Conservation (phyloP, 2,888 invertebrate genomes). For the Adela reaumurella region DNA sequence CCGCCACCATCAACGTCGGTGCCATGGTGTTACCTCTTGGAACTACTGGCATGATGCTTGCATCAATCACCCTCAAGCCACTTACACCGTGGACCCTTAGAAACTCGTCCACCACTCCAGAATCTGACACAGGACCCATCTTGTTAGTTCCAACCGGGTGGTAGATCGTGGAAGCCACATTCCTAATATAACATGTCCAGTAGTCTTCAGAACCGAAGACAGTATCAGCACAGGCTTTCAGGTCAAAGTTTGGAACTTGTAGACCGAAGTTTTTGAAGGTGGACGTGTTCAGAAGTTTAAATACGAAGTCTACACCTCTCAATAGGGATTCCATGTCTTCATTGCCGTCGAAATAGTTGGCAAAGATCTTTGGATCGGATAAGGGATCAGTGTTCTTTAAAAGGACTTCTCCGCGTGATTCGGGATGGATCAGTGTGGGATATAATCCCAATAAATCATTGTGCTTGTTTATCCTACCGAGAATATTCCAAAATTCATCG, state of each 20-base stretch:
- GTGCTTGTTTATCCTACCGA: constrained; percentile 21
- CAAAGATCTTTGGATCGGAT: constrained; percentile 54
- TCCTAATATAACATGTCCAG: constrained; percentile 55
- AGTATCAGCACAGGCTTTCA: constrained; percentile 26
- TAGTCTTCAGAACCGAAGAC: constrained; percentile 34
- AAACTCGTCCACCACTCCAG: constrained; percentile 47
- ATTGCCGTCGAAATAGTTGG: constrained; percentile 58
- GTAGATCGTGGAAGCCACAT: constrained; percentile 54
- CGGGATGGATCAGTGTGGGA: constrained; percentile 38
- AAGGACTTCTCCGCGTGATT: constrained; percentile 53
- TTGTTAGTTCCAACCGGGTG: constrained; percentile 68
- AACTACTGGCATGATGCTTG: constrained; percentile 50
- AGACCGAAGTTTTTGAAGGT: constrained; percentile 30
- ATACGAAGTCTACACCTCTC: constrained; percentile 29
- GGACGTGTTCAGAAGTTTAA: constrained; percentile 30
- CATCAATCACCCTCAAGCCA: constrained; percentile 49
- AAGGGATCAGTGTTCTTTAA: constrained; percentile 45
- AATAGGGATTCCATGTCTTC: constrained; percentile 46
- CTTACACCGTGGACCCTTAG: constrained; percentile 50
- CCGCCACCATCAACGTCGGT: constrained; percentile 45
- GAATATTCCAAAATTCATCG: constrained; percentile 19
- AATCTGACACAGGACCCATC: constrained; percentile 56
- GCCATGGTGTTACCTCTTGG: constrained; percentile 58
- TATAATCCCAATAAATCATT: constrained; percentile 29
- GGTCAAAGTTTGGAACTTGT: constrained; percentile 22